Percentiles rank a stretch among this genome's conserved stretches.
These are phyloP conservation scores for Lamellibrachia satsuma DNA, from an alignment of 2,888 invertebrate species.

Conservation along the genomic window DNA sequence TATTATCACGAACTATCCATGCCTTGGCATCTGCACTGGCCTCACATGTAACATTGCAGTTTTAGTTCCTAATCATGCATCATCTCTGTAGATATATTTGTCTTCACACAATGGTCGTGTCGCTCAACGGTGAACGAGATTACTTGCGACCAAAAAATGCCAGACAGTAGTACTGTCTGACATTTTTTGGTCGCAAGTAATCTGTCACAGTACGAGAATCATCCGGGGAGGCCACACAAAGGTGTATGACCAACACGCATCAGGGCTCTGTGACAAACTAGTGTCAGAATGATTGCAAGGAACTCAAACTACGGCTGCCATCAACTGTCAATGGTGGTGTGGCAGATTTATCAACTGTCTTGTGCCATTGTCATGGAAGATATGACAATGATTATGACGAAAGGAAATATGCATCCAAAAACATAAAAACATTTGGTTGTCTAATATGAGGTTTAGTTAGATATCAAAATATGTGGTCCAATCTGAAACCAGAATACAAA, in stretches of 20 bases:
- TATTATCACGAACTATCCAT: not conserved
- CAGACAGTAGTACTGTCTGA: not conserved
- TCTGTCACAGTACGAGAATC: too few species aligned
- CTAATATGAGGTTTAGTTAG: not conserved
- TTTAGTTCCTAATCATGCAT: not conserved
- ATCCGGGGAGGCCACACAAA: not conserved
- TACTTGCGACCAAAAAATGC: not conserved
- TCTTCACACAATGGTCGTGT: not conserved
- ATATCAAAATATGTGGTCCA: not conserved
- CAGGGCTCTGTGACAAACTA: not conserved
- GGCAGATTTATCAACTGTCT: not conserved
- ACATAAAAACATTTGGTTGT: not conserved
- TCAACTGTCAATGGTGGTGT: not conserved
- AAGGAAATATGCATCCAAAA: not conserved
- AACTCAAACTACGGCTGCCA: not conserved
- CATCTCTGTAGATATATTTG: not conserved
- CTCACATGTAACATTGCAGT: not conserved
- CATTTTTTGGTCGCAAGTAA: not conserved
- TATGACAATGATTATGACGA: not conserved
- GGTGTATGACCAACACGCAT: not conserved
- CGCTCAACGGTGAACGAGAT: not conserved
- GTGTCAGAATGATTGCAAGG: not conserved
- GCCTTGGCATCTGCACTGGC: not conserved
- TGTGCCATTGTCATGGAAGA: not conserved
- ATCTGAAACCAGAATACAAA: too few species aligned